These are phyloP conservation scores for Caprella mutica DNA, from an alignment of 2,888 invertebrate species.

Conservation along the genomic window DNA sequence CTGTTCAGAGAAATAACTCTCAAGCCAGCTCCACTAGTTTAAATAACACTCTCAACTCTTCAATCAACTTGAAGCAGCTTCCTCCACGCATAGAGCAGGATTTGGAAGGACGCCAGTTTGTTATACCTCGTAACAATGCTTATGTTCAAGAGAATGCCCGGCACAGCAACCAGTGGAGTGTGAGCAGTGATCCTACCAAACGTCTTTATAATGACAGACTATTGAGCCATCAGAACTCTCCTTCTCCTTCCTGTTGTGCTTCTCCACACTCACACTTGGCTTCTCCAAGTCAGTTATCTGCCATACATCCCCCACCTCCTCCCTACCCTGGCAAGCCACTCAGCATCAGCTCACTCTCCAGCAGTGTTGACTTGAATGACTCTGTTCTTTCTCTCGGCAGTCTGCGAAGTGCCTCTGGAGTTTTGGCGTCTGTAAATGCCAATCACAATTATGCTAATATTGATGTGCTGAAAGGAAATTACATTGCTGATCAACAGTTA, in stretches of 20 bases:
- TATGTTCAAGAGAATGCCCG: slow-evolving; percentile 32
- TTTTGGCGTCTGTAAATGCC: slow-evolving; percentile 22
- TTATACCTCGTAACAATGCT: slow-evolving; percentile 33
- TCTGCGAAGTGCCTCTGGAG: slow-evolving; percentile 15
- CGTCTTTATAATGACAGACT: too few relatives aligned
- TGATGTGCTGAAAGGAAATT: slow-evolving; percentile 30
- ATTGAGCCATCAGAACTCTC: too few relatives aligned
- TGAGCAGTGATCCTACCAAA: slow-evolving; percentile 21
- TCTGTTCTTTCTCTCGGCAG: slow-evolving; percentile 16
- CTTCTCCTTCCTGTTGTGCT: slow-evolving; percentile 20
- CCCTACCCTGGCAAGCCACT: slow-evolving; percentile 32
- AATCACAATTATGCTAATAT: slow-evolving; percentile 34
- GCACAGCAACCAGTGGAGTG: slow-evolving; percentile 31
- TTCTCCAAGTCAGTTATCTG: slow-evolving; percentile 16
- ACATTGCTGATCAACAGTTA: slow-evolving; percentile 16
- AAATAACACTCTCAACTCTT: slow-evolving; percentile 8
- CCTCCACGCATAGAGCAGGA: slow-evolving; percentile 34
- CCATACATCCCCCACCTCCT: slow-evolving; percentile 29
- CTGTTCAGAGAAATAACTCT: not conserved
- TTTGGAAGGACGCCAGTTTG: slow-evolving; percentile 32
- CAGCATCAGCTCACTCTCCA: slow-evolving; percentile 18
- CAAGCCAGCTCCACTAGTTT: not conserved
- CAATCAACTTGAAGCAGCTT: slow-evolving; percentile 8
- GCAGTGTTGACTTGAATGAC: slow-evolving; percentile 18
- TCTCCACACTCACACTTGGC: slow-evolving; percentile 16